Percentiles rank a stretch among this genome's conserved stretches.
phyloP scores from a whole-genome alignment of 2,888 invertebrate species.

The Diplolepis rosae region DNA sequence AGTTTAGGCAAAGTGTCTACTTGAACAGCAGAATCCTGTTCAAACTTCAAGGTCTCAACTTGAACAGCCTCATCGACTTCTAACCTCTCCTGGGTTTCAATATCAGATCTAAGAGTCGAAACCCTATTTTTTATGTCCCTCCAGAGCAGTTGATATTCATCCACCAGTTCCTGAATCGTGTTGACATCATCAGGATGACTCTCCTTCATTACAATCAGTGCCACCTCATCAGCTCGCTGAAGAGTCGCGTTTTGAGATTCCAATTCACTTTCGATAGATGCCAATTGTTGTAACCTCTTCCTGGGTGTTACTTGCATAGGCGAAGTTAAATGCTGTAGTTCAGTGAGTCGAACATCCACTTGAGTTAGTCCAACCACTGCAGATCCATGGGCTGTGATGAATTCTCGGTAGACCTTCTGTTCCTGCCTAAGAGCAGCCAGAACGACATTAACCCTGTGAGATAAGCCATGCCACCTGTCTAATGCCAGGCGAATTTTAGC shows the following conservation, averaged over 20 bases:
- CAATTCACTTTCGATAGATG: conserved; percentile 77
- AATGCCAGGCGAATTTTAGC: conserved; percentile 77
- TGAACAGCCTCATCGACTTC: conserved; percentile 79
- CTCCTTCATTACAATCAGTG: conserved; percentile 77
- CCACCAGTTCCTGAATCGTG: conserved; percentile 78
- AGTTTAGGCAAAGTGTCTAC: conserved; percentile 84
- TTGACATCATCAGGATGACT: conserved; percentile 76
- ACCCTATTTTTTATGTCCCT: conserved; percentile 78
- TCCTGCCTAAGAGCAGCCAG: conserved; percentile 77
- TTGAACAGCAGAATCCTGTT: conserved; percentile 86
- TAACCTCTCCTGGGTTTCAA: conserved; percentile 59
- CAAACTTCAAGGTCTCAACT: conserved; percentile 85
- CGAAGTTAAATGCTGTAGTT: conserved; percentile 79
- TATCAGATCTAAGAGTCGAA: conserved; percentile 71
- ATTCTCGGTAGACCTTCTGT: conserved; percentile 79
- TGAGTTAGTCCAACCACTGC: conserved; percentile 83
- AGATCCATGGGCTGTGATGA: conserved; percentile 82
- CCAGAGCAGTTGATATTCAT: conserved; percentile 81
- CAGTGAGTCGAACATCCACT: conserved; percentile 83
- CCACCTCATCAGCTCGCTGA: conserved; percentile 78
- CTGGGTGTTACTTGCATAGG: conserved; percentile 73
- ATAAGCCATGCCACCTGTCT: conserved; percentile 80
- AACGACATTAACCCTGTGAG: conserved; percentile 78
- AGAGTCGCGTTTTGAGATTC: conserved; percentile 75
- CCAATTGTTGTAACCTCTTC: conserved; percentile 73